Base-by-base conservation (phyloP, 2,797 vertebrate species). In the Chaetophractus vellerosus region DNA sequence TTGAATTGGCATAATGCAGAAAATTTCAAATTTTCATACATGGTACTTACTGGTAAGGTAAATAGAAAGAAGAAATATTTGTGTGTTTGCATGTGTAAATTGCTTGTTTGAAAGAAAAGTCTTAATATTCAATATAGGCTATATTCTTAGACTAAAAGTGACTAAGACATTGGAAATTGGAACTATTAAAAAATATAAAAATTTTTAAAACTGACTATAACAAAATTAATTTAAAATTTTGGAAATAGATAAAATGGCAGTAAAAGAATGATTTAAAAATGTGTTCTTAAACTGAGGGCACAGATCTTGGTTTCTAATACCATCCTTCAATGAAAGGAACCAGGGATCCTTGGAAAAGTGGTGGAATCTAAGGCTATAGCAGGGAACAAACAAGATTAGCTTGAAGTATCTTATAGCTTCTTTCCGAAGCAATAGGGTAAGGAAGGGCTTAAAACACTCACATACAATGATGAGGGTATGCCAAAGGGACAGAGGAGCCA, bases 241-340 rank as follows among this genome's bases (percentile, higher is more conserved):
- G 80, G 21, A 88, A 88, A 74, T 66, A 52, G 33, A 48, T 12
- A 84, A 80, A 74, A 74, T 68, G 28, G 0, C 15, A 87, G 69
- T 87, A 55, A 85, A 93, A 72, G 28, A 85, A 68, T 26, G 23
- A 61, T 88, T 93, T 92, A 2, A 81, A 92, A 84, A 66, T 90
- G 78, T 18, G n/a, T 90, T 81, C 36, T 38, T 92, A 83, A 82
- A 75, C 9, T 38, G 79, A 36, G n/a, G 78, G 12, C 41, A 11
- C n/a, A 81, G 38, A 81, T 81, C 21, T 86, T 87, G 4, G 23
- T 83, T 88, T 94, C 23, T 91, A 81, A 74, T 15, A 15, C 12
- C 6, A n/a, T 85, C 95, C n/a, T 90, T 41, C 61, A 75, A 9
- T 69, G 18, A 72, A 90, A 87, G 15, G 52, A 66, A 80, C 6